Evolutionary conservation across 2,797 vertebrate genomes (phyloP), one percentile per base, ranked within the genome.

Genomic region (Phalloptychus januarius): DNA sequence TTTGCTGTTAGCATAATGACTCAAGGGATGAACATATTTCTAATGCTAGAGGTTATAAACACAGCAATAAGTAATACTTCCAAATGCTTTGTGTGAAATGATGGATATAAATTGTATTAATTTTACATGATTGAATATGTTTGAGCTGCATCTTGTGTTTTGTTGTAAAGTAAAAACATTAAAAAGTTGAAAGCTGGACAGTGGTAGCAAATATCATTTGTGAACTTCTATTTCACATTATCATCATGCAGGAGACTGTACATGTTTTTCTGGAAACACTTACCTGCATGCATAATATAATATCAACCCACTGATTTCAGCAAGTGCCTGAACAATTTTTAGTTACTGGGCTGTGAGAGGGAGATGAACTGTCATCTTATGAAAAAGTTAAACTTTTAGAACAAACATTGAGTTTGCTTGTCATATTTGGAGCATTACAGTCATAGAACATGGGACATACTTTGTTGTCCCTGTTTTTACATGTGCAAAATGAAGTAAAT

Each of bases 1-100:
- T 75, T 38, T 5, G 3, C 38, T 7, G 10, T 78, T 85, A 81
- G 71, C 44, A 33, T 76, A 75, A 80, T 38, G 31, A 65, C 77
- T 36, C 36, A 4, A 12, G 75, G 61, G 70, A 80, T 4, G 8
- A 42, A 78, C 61, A 50, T 12, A 54, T 85, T 76, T 76, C n/a
- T 45, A 11, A 52, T 54, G 16, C 52, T n/a, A 7, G 67, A 72
- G 52, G 78, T 76, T 63, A 40, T 50, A 79, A 65, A 52, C 13
- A 50, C 4, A 8, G 46, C 36, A 65, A n/a, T 50, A 74, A 79
- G 50, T 56, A 40, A 77, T 81, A 2, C 6, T 82, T 87, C 61
- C 23, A 44, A 31, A 20, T 5, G 36, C 11, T 44, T 38, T 67
- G 46, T 33, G 52, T 72, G 31, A 67, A 63, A 44, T 5, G 1